Percentiles rank a stretch among this genome's conserved stretches.
Conservation (phyloP, 2,797 vertebrate species). For the Pelodytes ibericus region DNA sequence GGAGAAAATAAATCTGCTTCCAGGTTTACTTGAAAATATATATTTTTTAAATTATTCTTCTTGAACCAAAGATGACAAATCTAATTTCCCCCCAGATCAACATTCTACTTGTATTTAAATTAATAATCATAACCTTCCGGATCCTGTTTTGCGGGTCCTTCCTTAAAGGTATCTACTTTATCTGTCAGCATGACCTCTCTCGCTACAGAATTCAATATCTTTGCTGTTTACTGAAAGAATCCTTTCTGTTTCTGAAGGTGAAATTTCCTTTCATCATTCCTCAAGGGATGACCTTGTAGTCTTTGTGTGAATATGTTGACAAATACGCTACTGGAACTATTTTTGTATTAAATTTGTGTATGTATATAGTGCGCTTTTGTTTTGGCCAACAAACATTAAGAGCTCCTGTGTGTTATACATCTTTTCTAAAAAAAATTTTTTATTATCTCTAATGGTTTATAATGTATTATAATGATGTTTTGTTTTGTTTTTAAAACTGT, state of each 20-base stretch:
- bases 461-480: no score
- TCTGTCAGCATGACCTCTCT: neutral
- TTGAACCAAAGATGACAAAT: neutral
- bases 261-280: neutral
- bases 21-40: no score
- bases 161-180: neutral
- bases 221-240: neutral
- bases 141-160: neutral
- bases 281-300: conserved; percentile 3
- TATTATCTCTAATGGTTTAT: no score
- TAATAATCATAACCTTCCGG: neutral
- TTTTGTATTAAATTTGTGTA: neutral
- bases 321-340: neutral
- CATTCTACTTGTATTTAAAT: neutral
- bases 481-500: no score
- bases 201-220: neutral
- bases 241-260: neutral
- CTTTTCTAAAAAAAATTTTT: no score
- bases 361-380: no score
- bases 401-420: no score
- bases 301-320: neutral
- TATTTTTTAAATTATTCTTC: no score
- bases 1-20: no score
- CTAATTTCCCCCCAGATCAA: neutral
- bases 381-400: no score